Evolutionary conservation across 2,113 vertebrate species (phyloP).

Genomic region (Triplophysa siluroides): DNA sequence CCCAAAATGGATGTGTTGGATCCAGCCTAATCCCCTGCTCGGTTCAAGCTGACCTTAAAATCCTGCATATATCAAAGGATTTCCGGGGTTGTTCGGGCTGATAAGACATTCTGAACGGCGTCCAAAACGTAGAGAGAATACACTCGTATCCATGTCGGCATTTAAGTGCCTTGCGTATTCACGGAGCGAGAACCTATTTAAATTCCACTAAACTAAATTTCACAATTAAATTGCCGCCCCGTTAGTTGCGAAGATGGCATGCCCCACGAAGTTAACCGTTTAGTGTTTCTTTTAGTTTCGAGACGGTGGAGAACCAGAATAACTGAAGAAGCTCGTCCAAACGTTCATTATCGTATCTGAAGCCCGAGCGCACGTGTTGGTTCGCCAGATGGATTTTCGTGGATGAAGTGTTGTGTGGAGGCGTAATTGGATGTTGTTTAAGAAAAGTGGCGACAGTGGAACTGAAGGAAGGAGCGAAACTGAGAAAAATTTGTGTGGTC

Average conservation of each 20-base stretch:
- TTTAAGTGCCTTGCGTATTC: neutral
- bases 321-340: conserved; percentile 9
- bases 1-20: conserved; percentile 45
- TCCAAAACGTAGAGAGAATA: neutral
- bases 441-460: conserved; percentile 35
- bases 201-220: neutral
- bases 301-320: neutral
- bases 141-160: neutral
- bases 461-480: conserved; percentile 30
- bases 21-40: conserved; percentile 48
- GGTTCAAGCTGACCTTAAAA: conserved; percentile 50
- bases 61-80: conserved; percentile 52
- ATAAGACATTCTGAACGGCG: conserved; percentile 19
- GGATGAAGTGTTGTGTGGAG: conserved; percentile 38
- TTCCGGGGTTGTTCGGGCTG: conserved; percentile 18
- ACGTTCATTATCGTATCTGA: conserved; percentile 20
- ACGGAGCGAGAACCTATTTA: neutral
- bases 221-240: neutral
- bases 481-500: conserved; percentile 23
- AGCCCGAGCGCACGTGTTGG: conserved; percentile 16
- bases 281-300: neutral
- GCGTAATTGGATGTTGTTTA: conserved; percentile 42
- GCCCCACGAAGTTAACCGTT: too few species aligned
- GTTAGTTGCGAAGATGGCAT: neutral
- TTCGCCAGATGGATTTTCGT: conserved; percentile 38